A percentile compares a stretch with the other conserved stretches of the same genome.
phyloP scores from a whole-genome alignment of 2,888 invertebrate species.

The Argynnis bischoffii region DNA sequence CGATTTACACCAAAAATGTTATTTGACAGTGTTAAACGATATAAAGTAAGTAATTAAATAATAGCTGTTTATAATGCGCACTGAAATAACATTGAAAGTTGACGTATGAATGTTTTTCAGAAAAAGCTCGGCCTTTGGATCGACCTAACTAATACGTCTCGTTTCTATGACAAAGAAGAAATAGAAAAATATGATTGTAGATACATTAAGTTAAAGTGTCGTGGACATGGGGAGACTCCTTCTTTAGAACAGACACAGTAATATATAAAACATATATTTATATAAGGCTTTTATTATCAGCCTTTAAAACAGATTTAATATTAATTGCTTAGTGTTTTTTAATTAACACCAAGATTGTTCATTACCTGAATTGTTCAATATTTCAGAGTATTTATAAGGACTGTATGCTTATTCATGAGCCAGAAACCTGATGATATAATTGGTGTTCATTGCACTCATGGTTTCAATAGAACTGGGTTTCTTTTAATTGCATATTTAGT shows the following conservation, averaged over 20 bases:
- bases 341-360: no score
- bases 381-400: slow-evolving; percentile 87
- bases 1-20: slow-evolving; percentile 95
- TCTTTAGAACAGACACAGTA: slow-evolving; percentile 89
- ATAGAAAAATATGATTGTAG: slow-evolving; percentile 89
- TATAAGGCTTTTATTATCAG: neutral
- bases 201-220: slow-evolving; percentile 94
- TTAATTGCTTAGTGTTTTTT: neutral
- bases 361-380: neutral
- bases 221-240: slow-evolving; percentile 97
- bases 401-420: slow-evolving; percentile 90
- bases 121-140: slow-evolving; percentile 96
- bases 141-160: slow-evolving; percentile 96
- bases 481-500: slow-evolving; percentile 95
- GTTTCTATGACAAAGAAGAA: slow-evolving; percentile 94
- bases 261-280: neutral
- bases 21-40: slow-evolving; percentile 88
- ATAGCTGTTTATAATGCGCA: slow-evolving; percentile 19
- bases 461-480: slow-evolving; percentile 99
- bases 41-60: slow-evolving; percentile 82
- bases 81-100: slow-evolving; percentile 16
- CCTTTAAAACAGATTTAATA: neutral
- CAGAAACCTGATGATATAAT: slow-evolving; percentile 90
- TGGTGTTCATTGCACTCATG: slow-evolving; percentile 98
- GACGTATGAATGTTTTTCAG: slow-evolving; percentile 68